Percentiles rank a stretch among this genome's conserved stretches.
Evolutionary conservation across 2,888 invertebrate species (phyloP).

Genomic region (Conchocele bisecta): DNA sequence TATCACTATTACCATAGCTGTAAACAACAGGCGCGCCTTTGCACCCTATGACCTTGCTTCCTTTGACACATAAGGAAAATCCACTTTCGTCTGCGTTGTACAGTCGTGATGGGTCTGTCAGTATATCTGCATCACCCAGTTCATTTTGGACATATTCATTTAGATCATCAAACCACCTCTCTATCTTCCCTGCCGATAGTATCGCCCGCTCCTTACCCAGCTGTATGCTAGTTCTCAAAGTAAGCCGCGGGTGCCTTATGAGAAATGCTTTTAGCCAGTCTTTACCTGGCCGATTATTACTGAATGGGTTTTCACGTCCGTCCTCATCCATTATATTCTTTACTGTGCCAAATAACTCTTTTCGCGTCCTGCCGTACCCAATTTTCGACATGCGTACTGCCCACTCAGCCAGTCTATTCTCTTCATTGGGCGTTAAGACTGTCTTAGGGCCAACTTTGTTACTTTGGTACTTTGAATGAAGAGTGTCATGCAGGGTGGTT

Average conservation of each 20-base stretch:
- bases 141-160: not conserved
- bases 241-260: conserved; percentile 10
- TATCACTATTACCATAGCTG: not conserved
- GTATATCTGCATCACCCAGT: not conserved
- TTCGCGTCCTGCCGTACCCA: conserved; percentile 24
- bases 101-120: too few species aligned
- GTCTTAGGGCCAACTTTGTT: conserved; percentile 7
- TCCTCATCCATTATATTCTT: too few species aligned
- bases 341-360: conserved; percentile 5
- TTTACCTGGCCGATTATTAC: too few species aligned
- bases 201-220: conserved; percentile 16
- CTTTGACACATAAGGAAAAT: too few species aligned
- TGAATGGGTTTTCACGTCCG: too few species aligned
- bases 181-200: not conserved
- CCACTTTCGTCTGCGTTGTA: too few species aligned
- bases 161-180: too few species aligned
- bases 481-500: conserved; percentile 13
- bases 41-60: too few species aligned
- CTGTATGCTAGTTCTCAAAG: conserved; percentile 22
- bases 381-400: too few species aligned
- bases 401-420: conserved; percentile 11
- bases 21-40: conserved; percentile 22
- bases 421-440: conserved; percentile 2
- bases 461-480: too few species aligned
- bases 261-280: conserved; percentile 21